Evolutionary conservation across 2,888 invertebrate species (phyloP).

Genomic region (Tipula confusa): DNA sequence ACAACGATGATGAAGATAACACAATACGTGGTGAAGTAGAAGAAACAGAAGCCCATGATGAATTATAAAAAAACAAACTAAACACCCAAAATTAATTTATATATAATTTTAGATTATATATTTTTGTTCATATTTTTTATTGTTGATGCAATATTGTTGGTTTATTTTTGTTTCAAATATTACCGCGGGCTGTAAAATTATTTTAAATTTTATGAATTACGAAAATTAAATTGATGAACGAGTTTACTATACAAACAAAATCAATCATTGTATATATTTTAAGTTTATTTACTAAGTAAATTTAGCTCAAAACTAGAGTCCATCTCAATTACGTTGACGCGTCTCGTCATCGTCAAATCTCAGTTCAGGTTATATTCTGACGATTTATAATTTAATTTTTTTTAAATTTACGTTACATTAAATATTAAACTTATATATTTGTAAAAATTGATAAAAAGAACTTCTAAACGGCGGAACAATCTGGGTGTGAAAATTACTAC

Average conservation of each 20-base stretch:
- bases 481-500: not conserved
- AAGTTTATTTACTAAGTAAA: conserved; percentile 21
- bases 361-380: not conserved
- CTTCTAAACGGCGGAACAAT: not conserved
- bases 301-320: not conserved
- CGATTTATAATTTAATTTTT: too few species aligned
- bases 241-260: not conserved
- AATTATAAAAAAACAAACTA: conserved; percentile 43
- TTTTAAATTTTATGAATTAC: not conserved
- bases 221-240: not conserved
- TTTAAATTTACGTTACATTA: not conserved
- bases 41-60: conserved; percentile 46
- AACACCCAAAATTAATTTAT: not conserved
- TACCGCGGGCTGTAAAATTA: conserved; percentile 14
- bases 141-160: conserved; percentile 30
- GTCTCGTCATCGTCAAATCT: not conserved
- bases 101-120: not conserved
- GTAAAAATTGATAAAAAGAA: not conserved
- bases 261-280: not conserved
- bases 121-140: conserved; percentile 28
- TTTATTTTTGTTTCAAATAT: conserved; percentile 21
- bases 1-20: conserved; percentile 61
- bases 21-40: conserved; percentile 42
- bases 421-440: not conserved
- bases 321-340: not conserved